A percentile compares a stretch with the other conserved stretches of the same genome.
phyloP scores from a whole-genome alignment of 2,113 vertebrate species.

The Peromyscus californicus region DNA sequence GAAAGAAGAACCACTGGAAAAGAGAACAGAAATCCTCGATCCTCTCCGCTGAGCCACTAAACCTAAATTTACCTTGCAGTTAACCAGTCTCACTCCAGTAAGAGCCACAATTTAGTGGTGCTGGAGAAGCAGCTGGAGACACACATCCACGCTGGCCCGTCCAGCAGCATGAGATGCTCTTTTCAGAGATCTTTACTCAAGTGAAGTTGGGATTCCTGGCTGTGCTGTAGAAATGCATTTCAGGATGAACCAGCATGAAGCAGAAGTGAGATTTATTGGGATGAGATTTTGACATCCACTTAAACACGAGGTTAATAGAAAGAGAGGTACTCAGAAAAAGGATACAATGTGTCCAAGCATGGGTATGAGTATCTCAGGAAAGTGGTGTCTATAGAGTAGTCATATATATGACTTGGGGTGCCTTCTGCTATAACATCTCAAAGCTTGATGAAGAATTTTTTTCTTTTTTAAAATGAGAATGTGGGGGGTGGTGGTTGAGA shows the following conservation, averaged over 20 bases:
- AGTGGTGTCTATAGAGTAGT: not conserved
- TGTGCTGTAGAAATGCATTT: not conserved
- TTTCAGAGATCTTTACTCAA: not conserved
- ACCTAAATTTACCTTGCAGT: not conserved
- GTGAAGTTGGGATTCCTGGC: not conserved
- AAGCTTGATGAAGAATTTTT: not conserved
- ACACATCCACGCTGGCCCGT: not conserved
- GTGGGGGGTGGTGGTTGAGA: no score
- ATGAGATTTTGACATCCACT: not conserved
- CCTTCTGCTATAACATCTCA: not conserved
- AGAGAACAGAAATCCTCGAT: not conserved
- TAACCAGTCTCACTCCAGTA: not conserved
- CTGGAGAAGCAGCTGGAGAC: not conserved
- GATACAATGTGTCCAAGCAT: not conserved
- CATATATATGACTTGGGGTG: not conserved
- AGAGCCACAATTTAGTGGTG: not conserved
- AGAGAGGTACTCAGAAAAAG: not conserved
- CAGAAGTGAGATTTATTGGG: not conserved
- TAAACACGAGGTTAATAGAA: not conserved
- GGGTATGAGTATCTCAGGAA: not conserved
- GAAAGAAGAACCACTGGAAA: accelerated
- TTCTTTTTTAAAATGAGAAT: not conserved
- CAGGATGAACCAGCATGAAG: not conserved
- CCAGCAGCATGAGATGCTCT: not conserved
- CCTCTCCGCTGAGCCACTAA: not conserved